phyloP scores from a whole-genome alignment of 2,113 vertebrate species.

The Bos indicus region DNA sequence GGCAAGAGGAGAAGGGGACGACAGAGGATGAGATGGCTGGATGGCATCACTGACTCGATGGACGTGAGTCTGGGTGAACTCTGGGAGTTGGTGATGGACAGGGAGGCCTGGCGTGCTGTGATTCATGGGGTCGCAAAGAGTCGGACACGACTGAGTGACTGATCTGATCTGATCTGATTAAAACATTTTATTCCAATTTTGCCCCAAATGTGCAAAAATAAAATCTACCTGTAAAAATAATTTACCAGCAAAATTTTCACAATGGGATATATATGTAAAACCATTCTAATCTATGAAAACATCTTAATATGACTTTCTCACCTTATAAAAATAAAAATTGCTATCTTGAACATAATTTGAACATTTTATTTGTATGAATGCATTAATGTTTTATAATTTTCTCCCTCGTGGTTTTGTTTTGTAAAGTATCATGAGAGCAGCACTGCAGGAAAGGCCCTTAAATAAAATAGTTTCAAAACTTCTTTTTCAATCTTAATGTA shows the following conservation, averaged over 20 bases:
- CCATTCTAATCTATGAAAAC: background rate
- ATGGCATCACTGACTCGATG: no score
- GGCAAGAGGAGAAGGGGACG: no score
- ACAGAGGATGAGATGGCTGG: no score
- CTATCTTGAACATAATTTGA: background rate
- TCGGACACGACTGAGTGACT: no score
- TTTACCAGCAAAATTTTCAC: background rate
- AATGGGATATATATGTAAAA: background rate
- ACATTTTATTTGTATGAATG: background rate
- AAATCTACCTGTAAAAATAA: background rate
- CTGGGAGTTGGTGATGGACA: no score
- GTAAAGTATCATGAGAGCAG: background rate
- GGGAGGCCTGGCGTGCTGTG: no score
- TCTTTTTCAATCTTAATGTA: background rate
- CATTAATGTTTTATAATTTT: background rate
- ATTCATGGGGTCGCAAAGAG: no score
- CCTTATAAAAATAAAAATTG: background rate
- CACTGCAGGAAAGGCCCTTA: background rate
- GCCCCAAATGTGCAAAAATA: background rate
- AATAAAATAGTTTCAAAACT: background rate
- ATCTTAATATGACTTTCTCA: background rate
- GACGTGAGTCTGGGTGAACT: no score
- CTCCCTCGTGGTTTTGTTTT: background rate
- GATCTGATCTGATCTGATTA: no score
- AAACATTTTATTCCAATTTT: background rate